Evolutionary conservation across 2,797 vertebrate genomes (phyloP), one percentile per base, ranked within the genome.

Genomic region (Cossypha heuglini): DNA sequence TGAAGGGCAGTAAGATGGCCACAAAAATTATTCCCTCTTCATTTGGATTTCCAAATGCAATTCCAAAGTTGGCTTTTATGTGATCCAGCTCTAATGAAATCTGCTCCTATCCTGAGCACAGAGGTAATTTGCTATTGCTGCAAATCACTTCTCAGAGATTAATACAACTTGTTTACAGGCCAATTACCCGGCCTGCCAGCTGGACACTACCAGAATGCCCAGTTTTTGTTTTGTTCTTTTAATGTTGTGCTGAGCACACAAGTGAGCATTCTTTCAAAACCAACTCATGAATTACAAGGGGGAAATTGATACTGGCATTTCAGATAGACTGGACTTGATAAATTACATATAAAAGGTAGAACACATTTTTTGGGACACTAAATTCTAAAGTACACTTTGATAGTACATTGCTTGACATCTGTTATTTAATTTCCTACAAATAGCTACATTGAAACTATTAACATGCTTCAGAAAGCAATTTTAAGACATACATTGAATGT

Each of bases 211-310:
- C 74, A 94, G 94, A 96, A 95, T 57, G 85, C 85, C 85, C 94
- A 93, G 78, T 82, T 91, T 95, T 83, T 95, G 95, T 92, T 95
- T 90, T 95, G 88, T 75, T 92, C 89, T 93, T 80, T 86, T 88
- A 52, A 76, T 78, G 86, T 78, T 96, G 75, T 89, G 91, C 85
- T 96, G 84, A 95, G 82, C 76, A 95, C 81, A 97, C 94, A 96
- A 97, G 71, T 28, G 83, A 96, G 91, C 94, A 95, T 96, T 96
- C 92, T 96, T 94, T 73, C 86, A 82, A 94, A 96, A 93, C 31
- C 77, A 83, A 43, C 92, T 82, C 78, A 22, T 33, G 38, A 93
- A 94, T 93, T 88, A 85, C 82, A 88, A 86, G 79, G 42, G 88
- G 31, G 49, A 96, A 95, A 95, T 54, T 24, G 49, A 71, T 84